Evolutionary conservation across 2,797 vertebrate genomes (phyloP).

Genomic region (Rhinoraja longicauda): DNA sequence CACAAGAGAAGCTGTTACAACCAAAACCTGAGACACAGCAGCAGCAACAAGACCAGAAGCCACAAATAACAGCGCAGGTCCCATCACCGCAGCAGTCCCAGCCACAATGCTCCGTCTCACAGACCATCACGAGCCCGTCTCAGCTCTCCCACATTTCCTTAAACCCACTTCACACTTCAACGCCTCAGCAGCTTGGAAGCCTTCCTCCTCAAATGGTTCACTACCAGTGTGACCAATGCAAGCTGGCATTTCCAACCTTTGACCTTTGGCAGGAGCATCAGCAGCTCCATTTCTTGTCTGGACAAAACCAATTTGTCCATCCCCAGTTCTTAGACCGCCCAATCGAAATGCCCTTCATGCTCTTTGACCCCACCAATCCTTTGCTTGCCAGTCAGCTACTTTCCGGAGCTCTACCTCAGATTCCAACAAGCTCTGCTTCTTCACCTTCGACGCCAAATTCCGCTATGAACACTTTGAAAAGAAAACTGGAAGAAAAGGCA

Average conservation of each 20-base stretch:
- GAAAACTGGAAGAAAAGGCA: constrained; percentile 96
- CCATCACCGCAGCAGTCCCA: constrained; percentile 71
- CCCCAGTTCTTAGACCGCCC: constrained; percentile 91
- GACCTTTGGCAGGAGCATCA: constrained; percentile 99
- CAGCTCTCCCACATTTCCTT: constrained; percentile 83
- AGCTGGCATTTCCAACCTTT: constrained; percentile 92
- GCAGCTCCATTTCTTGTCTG: constrained; percentile 94
- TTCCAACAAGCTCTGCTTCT: constrained; percentile 88
- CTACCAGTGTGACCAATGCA: constrained; percentile 98
- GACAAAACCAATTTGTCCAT: constrained; percentile 97
- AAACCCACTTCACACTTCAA: constrained; percentile 80
- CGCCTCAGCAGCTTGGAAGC: constrained; percentile 75
- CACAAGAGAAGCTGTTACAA: constrained; percentile 76
- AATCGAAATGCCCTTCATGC: constrained; percentile 96
- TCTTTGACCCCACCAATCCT: constrained; percentile 95
- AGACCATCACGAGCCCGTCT: constrained; percentile 77
- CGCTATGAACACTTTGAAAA: constrained; percentile 93
- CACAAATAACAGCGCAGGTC: constrained; percentile 65
- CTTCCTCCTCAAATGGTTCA: constrained; percentile 88
- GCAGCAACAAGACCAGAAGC: constrained; percentile 76
- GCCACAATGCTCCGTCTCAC: constrained; percentile 76
- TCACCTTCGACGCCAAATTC: constrained; percentile 92
- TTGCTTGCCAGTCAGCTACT: constrained; percentile 90
- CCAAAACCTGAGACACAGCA: constrained; percentile 64
- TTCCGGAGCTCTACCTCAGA: constrained; percentile 87